Conservation (phyloP, 2,113 vertebrate genomes). For the Spea multiplicata region DNA sequence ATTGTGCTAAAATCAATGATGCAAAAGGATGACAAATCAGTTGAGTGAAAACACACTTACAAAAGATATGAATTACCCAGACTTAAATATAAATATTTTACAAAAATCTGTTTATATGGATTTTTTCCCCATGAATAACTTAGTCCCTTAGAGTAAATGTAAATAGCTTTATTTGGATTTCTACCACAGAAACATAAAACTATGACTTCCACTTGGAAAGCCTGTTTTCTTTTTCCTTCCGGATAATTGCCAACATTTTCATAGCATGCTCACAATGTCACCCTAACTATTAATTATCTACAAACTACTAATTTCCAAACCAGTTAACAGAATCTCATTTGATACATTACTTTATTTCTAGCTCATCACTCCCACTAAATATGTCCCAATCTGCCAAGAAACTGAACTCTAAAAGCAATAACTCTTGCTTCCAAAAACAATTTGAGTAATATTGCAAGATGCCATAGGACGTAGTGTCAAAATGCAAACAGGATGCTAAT, state of each 20-base stretch:
- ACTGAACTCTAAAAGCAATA: background rate
- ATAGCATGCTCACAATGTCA: slow-evolving; percentile 26
- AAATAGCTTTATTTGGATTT: slow-evolving; percentile 27
- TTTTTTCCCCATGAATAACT: slow-evolving; percentile 14
- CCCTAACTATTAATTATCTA: slow-evolving; percentile 29
- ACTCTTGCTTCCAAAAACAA: slow-evolving; percentile 25
- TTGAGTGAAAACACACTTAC: background rate
- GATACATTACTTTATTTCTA: slow-evolving; percentile 30
- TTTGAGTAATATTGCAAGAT: slow-evolving; percentile 17
- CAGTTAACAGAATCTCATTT: slow-evolving; percentile 19
- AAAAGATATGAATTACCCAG: slow-evolving; percentile 8
- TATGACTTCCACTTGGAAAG: slow-evolving; percentile 7
- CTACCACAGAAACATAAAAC: slow-evolving; percentile 1
- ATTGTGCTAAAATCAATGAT: no score
- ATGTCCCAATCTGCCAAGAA: slow-evolving; percentile 3
- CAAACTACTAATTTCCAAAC: slow-evolving; percentile 35
- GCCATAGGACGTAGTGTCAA: background rate
- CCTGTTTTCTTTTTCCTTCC: slow-evolving; percentile 1
- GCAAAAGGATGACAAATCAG: no score
- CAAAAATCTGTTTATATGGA: slow-evolving; percentile 13
- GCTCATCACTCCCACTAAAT: slow-evolving; percentile 44
- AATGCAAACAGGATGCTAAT: background rate
- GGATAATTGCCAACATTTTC: slow-evolving; percentile 2
- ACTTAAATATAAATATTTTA: slow-evolving; percentile 20
- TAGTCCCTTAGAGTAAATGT: background rate